Base-by-base conservation (phyloP, 2,113 vertebrate genomes). In the Excalfactoria chinensis region DNA sequence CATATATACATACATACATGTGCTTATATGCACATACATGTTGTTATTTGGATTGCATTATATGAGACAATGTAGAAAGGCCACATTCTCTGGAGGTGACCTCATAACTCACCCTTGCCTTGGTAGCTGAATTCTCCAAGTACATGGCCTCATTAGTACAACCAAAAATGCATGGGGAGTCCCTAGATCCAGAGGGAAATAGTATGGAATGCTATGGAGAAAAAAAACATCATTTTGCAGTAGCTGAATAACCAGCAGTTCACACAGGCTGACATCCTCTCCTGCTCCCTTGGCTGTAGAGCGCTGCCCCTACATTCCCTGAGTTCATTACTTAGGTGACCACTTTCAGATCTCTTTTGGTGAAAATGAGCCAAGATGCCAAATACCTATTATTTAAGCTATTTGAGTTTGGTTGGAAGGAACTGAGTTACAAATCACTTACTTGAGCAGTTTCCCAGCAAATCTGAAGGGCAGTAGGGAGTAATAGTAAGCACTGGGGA, bases 221-320 rank as follows among this genome's bases (percentile, higher is more conserved):
- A 78, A 37, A 37, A 91, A 49, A 2, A 7, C 18, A 4, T 21
- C 0, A 0, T 46, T 21, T n/a, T 48, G 23, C 6, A 72, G 1
- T 0, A 5, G 49, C 44, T 63, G 28, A 55, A 72, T 77, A 43
- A 4, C 4, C 22, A 43, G 14, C 37, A 56, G 35, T 19, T 62
- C 41, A 34, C 13, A 11, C 53, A 53, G n/a, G 7, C 43, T 84
- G 34, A 4, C 51, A 44, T 35, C 32, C 73, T 13, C 15, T 7
- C 51, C 43, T 75, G 9, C 6, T 13, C 5, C 9, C 4, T 34
- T 46, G 56, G 3, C 35, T 64, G 35, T 6, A 11, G 14, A 35
- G 17, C 13, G 4, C 63, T 79, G 8, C 25, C 11, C 13, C 13
- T 71, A 11, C 23, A 32, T 22, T 89, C 73, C 51, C 28, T 1